phyloP scores from a whole-genome alignment of 2,888 invertebrate genomes.

The Dione vanillae region DNA sequence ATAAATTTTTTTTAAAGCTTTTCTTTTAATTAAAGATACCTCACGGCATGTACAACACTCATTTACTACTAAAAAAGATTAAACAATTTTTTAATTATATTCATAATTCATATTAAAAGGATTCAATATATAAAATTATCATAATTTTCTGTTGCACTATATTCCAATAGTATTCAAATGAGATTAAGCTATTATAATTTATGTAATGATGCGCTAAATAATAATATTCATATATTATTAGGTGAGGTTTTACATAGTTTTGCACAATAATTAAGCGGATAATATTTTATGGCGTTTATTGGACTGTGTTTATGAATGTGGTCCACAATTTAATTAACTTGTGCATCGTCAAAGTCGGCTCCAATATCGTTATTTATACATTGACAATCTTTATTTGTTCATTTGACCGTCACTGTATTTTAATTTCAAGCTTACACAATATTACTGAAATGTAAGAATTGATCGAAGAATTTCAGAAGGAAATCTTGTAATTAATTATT shows the following conservation, averaged over 20 bases:
- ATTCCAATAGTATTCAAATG: conserved; percentile 33
- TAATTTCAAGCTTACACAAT: too few relatives aligned
- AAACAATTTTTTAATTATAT: not conserved
- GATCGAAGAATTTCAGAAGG: too few relatives aligned
- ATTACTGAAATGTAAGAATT: too few relatives aligned
- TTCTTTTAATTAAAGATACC: too few relatives aligned
- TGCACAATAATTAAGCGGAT: conserved; percentile 36
- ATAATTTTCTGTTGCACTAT: conserved; percentile 22
- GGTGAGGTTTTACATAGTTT: conserved; percentile 37
- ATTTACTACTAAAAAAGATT: not conserved
- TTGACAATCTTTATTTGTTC: too few relatives aligned
- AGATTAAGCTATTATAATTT: conserved; percentile 42
- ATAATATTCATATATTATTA: conserved; percentile 40
- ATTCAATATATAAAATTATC: conserved; percentile 16
- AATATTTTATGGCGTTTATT: conserved; percentile 34
- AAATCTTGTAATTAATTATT: too few relatives aligned
- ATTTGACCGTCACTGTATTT: not conserved
- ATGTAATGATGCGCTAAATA: conserved; percentile 38
- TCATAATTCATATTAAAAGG: conserved; percentile 1
- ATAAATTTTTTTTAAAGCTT: too few relatives aligned
- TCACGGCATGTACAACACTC: not conserved
- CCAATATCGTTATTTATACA: not conserved
- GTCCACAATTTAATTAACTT: conserved; percentile 7
- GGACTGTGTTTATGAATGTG: conserved; percentile 25
- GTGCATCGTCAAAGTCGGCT: not conserved